Conservation (phyloP, 1,140 invertebrate species). For the Triops longicaudatus region DNA sequence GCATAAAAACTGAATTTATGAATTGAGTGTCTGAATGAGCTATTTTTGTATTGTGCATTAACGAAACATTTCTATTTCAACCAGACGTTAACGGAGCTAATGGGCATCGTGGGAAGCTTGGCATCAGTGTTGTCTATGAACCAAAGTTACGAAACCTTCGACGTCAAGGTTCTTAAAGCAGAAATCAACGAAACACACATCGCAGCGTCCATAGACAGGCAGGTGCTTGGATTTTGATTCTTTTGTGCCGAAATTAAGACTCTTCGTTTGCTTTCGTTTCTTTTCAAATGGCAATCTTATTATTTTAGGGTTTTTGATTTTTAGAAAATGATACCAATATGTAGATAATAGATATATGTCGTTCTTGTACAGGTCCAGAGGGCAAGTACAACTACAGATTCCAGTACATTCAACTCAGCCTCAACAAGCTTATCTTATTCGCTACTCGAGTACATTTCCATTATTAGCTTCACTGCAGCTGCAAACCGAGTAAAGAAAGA, state of each 20-base stretch:
- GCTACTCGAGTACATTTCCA: not conserved
- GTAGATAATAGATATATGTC: not conserved
- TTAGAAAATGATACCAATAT: no score
- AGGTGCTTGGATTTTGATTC: constrained; percentile 5
- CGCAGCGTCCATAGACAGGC: not conserved
- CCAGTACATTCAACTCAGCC: not conserved
- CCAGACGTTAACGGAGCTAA: not conserved
- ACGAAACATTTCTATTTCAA: not conserved
- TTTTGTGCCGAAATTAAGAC: not conserved
- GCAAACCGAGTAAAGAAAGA: not conserved
- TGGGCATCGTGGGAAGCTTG: not conserved
- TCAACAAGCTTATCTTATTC: constrained; percentile 8
- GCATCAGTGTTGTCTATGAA: not conserved
- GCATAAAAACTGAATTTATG: no score
- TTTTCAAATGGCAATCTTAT: not conserved
- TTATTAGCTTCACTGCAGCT: constrained; percentile 7
- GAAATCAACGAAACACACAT: not conserved
- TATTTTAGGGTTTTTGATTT: no score
- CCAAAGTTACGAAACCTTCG: not conserved
- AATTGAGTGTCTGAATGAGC: no score
- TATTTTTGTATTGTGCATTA: not conserved
- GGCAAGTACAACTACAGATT: not conserved
- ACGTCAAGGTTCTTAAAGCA: not conserved
- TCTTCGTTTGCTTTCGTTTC: not conserved
- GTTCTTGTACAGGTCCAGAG: not conserved